Evolutionary conservation across 2,113 vertebrate species (phyloP), one percentile per base, ranked within the genome.

Genomic region (Nasalis larvatus): DNA sequence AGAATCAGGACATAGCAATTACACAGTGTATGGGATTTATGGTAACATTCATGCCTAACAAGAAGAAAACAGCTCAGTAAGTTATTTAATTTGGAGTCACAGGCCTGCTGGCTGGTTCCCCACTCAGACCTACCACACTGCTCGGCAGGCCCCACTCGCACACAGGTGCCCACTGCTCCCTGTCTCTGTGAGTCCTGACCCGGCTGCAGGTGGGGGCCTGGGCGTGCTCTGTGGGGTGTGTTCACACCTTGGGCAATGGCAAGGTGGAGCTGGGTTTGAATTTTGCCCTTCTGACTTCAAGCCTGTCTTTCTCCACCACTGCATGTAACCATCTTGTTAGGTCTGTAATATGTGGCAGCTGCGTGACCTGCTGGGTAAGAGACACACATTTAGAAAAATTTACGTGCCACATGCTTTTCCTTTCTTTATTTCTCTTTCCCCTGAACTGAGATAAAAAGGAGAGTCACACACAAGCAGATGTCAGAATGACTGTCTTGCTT

Each of bases 1-100:
- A 87, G 94, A 94, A 92, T 86, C 86, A 90, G 88, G 95, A 69
- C 54, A 42, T 35, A 13, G 89, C 96, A 90, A 42, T 97, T 92
- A 95, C 54, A 49, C 47, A 2, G 21, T 8, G 86, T 23, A 45
- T 20, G 73, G 91, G 82, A 86, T 95, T 94, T 92, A 95, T 95
- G 88, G 89, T 96, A 94, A 97, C 96, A 89, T 86, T 30, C 91
- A 52, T 86, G 91, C 94, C 94, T 78, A 47, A 95, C 32, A 40
- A 91, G 94, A 90, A 88, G 93, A 87, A 93, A 92, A 86, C 93
- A 89, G 90, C 93, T 95, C 80, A 60, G 42, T 73, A 58, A 56
- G 35, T 96, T 86, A 94, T 89, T 96, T 86, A 56, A 91, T 96
- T 91, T 94, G 94, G 37, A 58, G 87, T 42, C 17, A 42, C 58